Percentiles rank a stretch among this genome's conserved stretches.
Conservation (phyloP, 2,888 invertebrate genomes). For the Atherix ibis region DNA sequence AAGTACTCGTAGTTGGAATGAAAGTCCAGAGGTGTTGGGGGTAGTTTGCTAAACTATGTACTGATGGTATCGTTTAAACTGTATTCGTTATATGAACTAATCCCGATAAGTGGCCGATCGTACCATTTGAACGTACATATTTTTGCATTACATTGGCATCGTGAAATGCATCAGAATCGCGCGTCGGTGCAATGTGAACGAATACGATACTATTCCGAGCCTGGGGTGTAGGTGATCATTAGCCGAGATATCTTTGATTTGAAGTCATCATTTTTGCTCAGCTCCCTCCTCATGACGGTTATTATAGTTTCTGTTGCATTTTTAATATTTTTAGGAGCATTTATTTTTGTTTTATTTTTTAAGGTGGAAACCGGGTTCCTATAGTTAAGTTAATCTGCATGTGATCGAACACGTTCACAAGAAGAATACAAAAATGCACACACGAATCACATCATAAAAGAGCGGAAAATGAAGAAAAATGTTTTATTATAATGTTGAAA, state of each 20-base stretch:
- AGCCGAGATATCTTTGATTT: slow-evolving; percentile 9
- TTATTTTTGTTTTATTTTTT: too few relatives aligned
- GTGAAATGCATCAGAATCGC: slow-evolving; percentile 1
- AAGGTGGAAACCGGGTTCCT: slow-evolving; percentile 2
- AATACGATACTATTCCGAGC: too few relatives aligned
- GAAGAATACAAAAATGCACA: slow-evolving; percentile 5
- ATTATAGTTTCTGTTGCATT: slow-evolving; percentile 3
- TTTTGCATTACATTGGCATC: too few relatives aligned
- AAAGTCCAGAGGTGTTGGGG: too few relatives aligned
- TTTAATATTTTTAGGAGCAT: background rate
- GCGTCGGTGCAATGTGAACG: slow-evolving; percentile 13
- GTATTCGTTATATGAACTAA: background rate
- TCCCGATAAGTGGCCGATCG: background rate
- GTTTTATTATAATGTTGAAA: slow-evolving; percentile 11
- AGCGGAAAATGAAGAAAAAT: slow-evolving; percentile 19
- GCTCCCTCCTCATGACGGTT: slow-evolving; percentile 4
- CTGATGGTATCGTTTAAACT: background rate
- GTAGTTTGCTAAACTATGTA: too few relatives aligned
- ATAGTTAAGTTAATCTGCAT: slow-evolving; percentile 9
- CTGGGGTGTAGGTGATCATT: slow-evolving; percentile 15
- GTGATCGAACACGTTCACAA: slow-evolving; percentile 11
- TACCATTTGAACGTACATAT: background rate
- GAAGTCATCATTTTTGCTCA: slow-evolving; percentile 6
- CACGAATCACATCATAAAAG: slow-evolving; percentile 12
- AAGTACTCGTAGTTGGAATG: too few relatives aligned